A percentile compares a stretch with the other conserved stretches of the same genome.
phyloP scores from a whole-genome alignment of 2,797 vertebrate species.

The Pteronotus mesoamericanus region DNA sequence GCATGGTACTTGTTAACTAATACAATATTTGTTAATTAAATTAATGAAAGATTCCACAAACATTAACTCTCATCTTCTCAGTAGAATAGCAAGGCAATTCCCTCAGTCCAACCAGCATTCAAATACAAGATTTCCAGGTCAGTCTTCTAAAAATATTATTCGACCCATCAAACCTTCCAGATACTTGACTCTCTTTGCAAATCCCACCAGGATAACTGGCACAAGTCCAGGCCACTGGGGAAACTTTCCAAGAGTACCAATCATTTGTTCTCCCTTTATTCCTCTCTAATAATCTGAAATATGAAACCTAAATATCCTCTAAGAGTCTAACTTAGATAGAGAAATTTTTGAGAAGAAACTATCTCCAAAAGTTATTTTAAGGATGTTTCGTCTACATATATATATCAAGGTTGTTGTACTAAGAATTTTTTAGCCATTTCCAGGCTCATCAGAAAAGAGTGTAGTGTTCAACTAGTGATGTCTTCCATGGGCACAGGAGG shows the following conservation, averaged over 20 bases:
- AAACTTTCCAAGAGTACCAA: not conserved
- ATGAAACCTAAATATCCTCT: not conserved
- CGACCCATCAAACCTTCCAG: not conserved
- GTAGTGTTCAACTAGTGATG: not conserved
- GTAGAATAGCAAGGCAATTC: not conserved
- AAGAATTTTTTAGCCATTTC: not conserved
- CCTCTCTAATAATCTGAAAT: not conserved
- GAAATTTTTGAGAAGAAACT: not conserved
- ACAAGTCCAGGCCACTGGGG: not conserved
- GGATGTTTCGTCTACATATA: not conserved
- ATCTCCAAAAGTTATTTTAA: not conserved
- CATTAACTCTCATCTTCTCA: not conserved
- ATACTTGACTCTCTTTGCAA: not conserved
- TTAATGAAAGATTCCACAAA: slow-evolving; percentile 3
- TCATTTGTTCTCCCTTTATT: not conserved
- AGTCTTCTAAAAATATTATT: not conserved
- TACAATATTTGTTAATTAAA: not conserved
- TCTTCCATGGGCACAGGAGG: not conserved
- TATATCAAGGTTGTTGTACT: not conserved
- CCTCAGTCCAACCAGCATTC: not conserved
- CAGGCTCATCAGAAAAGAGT: not conserved
- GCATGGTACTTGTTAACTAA: not conserved
- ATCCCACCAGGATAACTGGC: not conserved
- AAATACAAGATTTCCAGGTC: not conserved
- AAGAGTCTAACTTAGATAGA: not conserved